These are phyloP conservation scores for Tigriopus californicus DNA, from an alignment of 2,888 invertebrate genomes.

Conservation along the genomic window DNA sequence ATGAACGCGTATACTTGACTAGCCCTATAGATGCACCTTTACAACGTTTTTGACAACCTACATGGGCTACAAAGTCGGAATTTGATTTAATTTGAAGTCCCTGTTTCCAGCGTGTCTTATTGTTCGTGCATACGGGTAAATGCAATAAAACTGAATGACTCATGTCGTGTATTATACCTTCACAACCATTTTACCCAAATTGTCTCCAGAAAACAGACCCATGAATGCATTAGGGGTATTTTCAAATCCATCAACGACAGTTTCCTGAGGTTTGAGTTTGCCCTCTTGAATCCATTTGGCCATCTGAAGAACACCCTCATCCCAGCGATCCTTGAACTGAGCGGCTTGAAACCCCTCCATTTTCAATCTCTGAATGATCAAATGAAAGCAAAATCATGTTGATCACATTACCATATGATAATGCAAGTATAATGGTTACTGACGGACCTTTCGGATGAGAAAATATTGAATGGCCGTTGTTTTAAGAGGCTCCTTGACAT, in stretches of 20 bases:
- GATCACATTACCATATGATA: neutral
- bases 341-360: neutral
- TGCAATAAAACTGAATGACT: too few species aligned
- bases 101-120: too few species aligned
- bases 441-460: neutral
- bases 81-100: too few species aligned
- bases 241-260: slow-evolving; percentile 48
- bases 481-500: slow-evolving; percentile 28
- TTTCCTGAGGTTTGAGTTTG: slow-evolving; percentile 47
- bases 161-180: slow-evolving; percentile 34
- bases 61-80: too few species aligned
- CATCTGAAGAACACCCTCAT: slow-evolving; percentile 31
- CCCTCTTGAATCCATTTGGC: slow-evolving; percentile 42
- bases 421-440: neutral
- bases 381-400: neutral
- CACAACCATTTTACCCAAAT: slow-evolving; percentile 49
- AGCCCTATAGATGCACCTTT: too few species aligned
- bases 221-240: slow-evolving; percentile 49
- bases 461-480: slow-evolving; percentile 13
- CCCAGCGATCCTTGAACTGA: neutral
- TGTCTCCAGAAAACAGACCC: slow-evolving; percentile 43
- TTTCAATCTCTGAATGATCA: neutral
- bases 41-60: too few species aligned
- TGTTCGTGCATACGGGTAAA: too few species aligned
- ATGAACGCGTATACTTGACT: too few species aligned